Evolutionary conservation across 2,888 invertebrate genomes (phyloP).

Genomic region (Agrochola lychnidis): DNA sequence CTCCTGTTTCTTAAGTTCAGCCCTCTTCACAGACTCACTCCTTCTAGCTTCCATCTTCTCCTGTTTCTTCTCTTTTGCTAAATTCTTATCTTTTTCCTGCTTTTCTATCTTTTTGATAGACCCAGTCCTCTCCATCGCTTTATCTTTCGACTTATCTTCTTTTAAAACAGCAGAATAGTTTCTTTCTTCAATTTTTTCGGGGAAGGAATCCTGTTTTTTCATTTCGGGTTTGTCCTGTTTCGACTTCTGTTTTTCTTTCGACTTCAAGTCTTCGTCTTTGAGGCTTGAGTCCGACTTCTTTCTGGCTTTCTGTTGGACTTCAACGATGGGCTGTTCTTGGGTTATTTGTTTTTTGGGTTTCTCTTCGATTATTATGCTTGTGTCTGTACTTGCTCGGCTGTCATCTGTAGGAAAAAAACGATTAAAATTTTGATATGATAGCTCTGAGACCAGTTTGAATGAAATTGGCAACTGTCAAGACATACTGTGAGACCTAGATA

Average conservation of each 20-base stretch:
- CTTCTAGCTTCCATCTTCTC: constrained; percentile 83
- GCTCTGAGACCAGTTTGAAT: neutral
- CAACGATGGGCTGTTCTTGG: constrained; percentile 70
- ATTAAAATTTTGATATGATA: neutral
- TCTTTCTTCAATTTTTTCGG: constrained; percentile 61
- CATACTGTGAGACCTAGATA: neutral
- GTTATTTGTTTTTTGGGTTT: constrained; percentile 72
- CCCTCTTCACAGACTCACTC: constrained; percentile 81
- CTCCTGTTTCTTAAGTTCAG: constrained; percentile 83
- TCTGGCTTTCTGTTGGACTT: constrained; percentile 77
- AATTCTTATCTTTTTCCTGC: constrained; percentile 78
- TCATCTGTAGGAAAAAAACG: constrained; percentile 72
- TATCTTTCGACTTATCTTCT: constrained; percentile 69
- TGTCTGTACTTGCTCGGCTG: constrained; percentile 82
- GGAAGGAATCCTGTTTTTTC: constrained; percentile 80
- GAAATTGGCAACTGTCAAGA: neutral
- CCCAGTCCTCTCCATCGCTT: constrained; percentile 79
- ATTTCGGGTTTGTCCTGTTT: constrained; percentile 73
- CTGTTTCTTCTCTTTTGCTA: constrained; percentile 78
- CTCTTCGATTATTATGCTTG: constrained; percentile 76
- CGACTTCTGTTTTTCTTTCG: constrained; percentile 77
- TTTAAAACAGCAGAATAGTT: constrained; percentile 63
- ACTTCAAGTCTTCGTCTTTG: constrained; percentile 84
- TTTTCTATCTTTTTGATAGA: constrained; percentile 80
- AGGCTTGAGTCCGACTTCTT: constrained; percentile 87